Evolutionary conservation across 2,113 vertebrate species (phyloP).

Genomic region (Murina feae): DNA sequence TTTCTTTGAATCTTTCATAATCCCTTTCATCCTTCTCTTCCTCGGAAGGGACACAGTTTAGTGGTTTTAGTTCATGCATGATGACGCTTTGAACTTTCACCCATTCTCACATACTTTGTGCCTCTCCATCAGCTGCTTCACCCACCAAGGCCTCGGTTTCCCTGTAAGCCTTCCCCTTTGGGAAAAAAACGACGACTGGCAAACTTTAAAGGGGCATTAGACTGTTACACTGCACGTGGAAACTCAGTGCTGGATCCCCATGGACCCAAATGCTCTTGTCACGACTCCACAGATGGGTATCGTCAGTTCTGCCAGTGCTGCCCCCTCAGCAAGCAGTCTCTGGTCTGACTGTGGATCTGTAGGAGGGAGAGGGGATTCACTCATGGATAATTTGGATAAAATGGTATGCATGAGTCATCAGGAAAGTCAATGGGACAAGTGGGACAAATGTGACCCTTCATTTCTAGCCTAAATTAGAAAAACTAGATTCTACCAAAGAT

Average conservation of each 20-base stretch:
- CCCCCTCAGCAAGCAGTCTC: not conserved
- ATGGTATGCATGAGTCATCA: not conserved
- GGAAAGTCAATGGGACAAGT: not conserved
- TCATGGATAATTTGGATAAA: not conserved
- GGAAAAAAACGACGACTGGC: not conserved
- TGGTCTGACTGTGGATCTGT: not conserved
- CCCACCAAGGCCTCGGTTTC: not conserved
- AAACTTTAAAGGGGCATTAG: not conserved
- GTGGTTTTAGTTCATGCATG: not conserved
- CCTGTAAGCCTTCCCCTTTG: not conserved
- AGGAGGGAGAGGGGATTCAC: not conserved
- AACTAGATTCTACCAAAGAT: not conserved
- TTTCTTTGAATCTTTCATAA: slow-evolving; percentile 52
- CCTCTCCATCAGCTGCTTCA: not conserved
- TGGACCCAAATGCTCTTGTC: not conserved
- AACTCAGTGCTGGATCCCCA: not conserved
- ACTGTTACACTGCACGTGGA: not conserved
- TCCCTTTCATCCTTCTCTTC: slow-evolving; percentile 23
- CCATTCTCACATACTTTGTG: not conserved
- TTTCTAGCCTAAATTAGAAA: not conserved
- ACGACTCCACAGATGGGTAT: not conserved
- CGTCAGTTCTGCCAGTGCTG: not conserved
- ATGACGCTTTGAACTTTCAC: not conserved
- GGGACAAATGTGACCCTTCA: not conserved
- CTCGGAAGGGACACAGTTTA: not conserved